Evolutionary conservation across 2,888 invertebrate species (phyloP).

Genomic region (Cheilosia scutellata): DNA sequence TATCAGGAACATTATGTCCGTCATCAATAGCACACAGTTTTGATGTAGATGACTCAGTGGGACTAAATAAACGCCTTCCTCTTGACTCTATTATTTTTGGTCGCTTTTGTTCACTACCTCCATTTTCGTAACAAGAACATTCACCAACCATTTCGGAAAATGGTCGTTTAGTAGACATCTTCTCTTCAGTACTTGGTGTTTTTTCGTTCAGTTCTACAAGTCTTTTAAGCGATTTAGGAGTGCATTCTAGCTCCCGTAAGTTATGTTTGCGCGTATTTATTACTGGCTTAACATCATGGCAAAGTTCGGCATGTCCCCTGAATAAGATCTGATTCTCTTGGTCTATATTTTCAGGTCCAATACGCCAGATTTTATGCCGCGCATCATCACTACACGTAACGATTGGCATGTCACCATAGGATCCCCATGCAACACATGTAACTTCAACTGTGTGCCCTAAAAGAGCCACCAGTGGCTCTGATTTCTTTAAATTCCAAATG

Average conservation of each 20-base stretch:
- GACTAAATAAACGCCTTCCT: constrained; percentile 85
- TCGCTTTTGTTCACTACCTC: constrained; percentile 82
- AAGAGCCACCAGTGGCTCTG: constrained; percentile 89
- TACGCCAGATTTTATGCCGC: constrained; percentile 90
- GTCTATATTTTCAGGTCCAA: constrained; percentile 85
- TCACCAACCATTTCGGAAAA: constrained; percentile 82
- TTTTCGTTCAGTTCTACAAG: constrained; percentile 82
- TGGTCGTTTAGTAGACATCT: constrained; percentile 80
- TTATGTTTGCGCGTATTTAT: constrained; percentile 79
- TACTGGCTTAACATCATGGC: constrained; percentile 77
- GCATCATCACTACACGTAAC: constrained; percentile 95
- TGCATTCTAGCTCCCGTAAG: constrained; percentile 83
- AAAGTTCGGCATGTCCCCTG: constrained; percentile 85
- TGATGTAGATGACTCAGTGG: constrained; percentile 77
- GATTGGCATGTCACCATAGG: constrained; percentile 86
- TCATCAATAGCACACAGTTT: constrained; percentile 58
- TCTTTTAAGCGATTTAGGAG: constrained; percentile 85
- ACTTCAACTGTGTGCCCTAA: constrained; percentile 94
- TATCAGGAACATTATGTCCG: background rate
- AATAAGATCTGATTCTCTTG: constrained; percentile 82
- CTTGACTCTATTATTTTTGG: constrained; percentile 81
- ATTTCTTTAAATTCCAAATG: constrained; percentile 90
- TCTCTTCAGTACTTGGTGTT: constrained; percentile 81
- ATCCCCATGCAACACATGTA: constrained; percentile 93
- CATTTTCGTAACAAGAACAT: constrained; percentile 75